Conservation (phyloP, 2,113 vertebrate species). For the Bufo gargarizans region DNA sequence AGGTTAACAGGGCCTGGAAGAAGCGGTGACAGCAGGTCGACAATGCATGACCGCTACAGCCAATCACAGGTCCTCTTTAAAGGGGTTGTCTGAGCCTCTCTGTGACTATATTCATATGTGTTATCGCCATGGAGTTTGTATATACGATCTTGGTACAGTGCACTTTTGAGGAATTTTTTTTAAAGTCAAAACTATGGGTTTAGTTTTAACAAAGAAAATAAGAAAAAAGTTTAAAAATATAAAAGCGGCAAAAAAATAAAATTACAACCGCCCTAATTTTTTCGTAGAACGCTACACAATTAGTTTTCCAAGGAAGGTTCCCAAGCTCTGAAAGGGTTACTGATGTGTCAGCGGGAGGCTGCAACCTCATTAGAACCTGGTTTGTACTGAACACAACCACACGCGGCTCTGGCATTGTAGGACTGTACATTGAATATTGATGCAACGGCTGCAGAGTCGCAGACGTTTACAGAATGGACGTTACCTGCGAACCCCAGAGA, state of each 20-base stretch:
- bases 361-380: slow-evolving; percentile 11
- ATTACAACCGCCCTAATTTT: not conserved
- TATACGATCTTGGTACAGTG: no score
- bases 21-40: no score
- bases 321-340: slow-evolving; percentile 2
- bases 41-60: no score
- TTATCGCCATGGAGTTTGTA: no score
- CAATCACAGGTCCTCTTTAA: no score
- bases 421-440: not conserved
- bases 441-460: not conserved
- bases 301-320: not conserved
- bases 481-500: not conserved
- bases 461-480: not conserved
- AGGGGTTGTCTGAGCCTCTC: no score
- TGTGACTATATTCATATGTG: no score
- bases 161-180: no score
- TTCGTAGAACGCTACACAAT: not conserved
- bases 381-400: not conserved
- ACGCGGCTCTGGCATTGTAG: not conserved
- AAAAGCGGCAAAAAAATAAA: not conserved
- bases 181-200: no score
- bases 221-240: no score
- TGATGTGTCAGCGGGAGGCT: slow-evolving; percentile 1
- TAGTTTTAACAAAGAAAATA: no score
- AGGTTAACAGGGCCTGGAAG: no score